phyloP scores from a whole-genome alignment of 2,888 invertebrate species.

The Tenthredo scrophulariae region DNA sequence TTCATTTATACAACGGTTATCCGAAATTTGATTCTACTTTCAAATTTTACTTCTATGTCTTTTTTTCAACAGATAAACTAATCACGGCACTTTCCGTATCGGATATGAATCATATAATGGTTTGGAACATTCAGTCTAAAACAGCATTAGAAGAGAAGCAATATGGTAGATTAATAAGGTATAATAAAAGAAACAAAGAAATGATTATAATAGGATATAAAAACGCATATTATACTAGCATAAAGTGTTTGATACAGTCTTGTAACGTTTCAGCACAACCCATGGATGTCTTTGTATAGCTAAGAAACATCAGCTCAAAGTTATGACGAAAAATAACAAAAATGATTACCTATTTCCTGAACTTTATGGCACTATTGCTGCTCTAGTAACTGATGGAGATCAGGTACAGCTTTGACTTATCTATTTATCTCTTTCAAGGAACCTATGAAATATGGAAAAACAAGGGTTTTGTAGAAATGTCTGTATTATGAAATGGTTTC shows the following conservation, averaged over 20 bases:
- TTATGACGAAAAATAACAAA: conserved; percentile 43
- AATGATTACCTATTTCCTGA: conserved; percentile 49
- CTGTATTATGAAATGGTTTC: not conserved
- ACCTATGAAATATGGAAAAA: not conserved
- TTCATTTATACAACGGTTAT: not conserved
- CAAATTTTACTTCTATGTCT: not conserved
- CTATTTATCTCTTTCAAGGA: not conserved
- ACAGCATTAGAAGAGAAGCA: conserved; percentile 51
- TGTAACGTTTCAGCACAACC: conserved; percentile 62
- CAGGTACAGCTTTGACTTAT: conserved; percentile 4
- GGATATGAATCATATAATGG: conserved; percentile 56
- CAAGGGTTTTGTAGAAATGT: not conserved
- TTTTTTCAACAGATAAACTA: conserved; percentile 53
- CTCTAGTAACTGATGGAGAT: conserved; percentile 54
- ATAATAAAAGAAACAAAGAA: conserved; percentile 9
- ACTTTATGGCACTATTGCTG: conserved; percentile 56
- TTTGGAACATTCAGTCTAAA: conserved; percentile 63
- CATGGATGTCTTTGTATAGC: conserved; percentile 62
- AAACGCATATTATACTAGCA: not conserved
- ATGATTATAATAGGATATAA: not conserved
- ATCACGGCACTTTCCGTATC: conserved; percentile 59
- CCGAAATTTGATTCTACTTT: not conserved
- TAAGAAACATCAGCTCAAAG: conserved; percentile 55
- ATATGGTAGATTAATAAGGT: conserved; percentile 63
- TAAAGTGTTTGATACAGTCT: not conserved